Evolutionary conservation across 37 sponge, comb jelly and placozoan genomes (phyloP).

Genomic region (Eunapius fragilis): DNA sequence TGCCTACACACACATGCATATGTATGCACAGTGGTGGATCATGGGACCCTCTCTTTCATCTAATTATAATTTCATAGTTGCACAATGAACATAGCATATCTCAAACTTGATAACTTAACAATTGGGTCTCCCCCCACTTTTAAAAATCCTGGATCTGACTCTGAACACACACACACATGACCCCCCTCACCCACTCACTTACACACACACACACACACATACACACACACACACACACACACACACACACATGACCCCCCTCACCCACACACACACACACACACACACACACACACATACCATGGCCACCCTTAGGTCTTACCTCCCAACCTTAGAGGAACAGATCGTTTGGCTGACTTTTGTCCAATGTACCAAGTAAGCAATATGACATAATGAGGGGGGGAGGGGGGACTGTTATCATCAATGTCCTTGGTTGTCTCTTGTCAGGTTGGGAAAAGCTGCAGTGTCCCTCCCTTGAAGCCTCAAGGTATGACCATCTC

Average conservation of each 20-base stretch:
- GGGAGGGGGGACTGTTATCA: no score
- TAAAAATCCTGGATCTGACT: neutral
- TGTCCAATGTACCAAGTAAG: constrained; percentile 59
- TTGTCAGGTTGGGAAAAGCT: neutral
- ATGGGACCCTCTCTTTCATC: neutral
- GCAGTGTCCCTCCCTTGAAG: neutral
- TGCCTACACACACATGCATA: neutral
- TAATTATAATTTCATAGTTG: no score
- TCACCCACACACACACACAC: neutral
- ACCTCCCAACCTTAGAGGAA: neutral
- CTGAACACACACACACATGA: neutral
- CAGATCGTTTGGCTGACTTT: constrained; percentile 20
- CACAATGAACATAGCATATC: no score
- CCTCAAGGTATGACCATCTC: neutral
- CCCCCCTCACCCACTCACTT: neutral
- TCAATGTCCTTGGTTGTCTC: no score
- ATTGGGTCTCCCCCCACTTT: neutral
- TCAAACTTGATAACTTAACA: neutral
- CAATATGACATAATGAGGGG: no score
- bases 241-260: neutral
- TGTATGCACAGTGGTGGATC: neutral
- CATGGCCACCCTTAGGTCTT: neutral
- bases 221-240: neutral
- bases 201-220: neutral
- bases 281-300: neutral